These are phyloP conservation scores for Teleiodes luculella DNA, from an alignment of 2,888 invertebrate species.

Conservation along the genomic window DNA sequence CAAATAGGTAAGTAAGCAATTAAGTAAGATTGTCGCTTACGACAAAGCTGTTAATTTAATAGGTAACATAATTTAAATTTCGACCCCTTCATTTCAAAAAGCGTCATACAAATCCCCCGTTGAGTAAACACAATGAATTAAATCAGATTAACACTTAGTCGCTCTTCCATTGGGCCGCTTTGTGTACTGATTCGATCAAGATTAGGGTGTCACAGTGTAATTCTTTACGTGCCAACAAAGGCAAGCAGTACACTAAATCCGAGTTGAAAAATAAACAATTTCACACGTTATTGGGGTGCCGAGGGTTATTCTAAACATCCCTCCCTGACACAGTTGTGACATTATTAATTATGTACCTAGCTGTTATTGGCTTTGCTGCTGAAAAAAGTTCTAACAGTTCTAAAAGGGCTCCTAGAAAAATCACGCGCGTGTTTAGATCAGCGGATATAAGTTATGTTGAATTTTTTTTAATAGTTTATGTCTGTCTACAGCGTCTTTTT, in stretches of 20 bases:
- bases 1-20: no score
- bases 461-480: no score
- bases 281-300: slow-evolving; percentile 55
- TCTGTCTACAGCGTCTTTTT: no score
- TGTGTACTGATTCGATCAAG: slow-evolving; percentile 68
- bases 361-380: no score
- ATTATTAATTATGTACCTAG: no score
- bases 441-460: no score
- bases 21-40: no score
- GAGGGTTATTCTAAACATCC: not conserved
- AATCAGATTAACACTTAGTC: slow-evolving; percentile 76
- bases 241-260: slow-evolving; percentile 44
- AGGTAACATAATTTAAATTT: slow-evolving; percentile 23
- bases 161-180: slow-evolving; percentile 53
- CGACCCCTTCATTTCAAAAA: slow-evolving; percentile 48
- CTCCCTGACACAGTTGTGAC: no score
- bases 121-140: slow-evolving; percentile 67
- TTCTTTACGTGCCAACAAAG: slow-evolving; percentile 68
- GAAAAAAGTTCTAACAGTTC: no score
- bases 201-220: slow-evolving; percentile 70
- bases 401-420: no score
- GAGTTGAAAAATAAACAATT: slow-evolving; percentile 52
- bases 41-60: not conserved
- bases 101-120: slow-evolving; percentile 59
- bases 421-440: no score